phyloP scores from a whole-genome alignment of 2,113 vertebrate genomes.

The Onychorhynchus coronatus region DNA sequence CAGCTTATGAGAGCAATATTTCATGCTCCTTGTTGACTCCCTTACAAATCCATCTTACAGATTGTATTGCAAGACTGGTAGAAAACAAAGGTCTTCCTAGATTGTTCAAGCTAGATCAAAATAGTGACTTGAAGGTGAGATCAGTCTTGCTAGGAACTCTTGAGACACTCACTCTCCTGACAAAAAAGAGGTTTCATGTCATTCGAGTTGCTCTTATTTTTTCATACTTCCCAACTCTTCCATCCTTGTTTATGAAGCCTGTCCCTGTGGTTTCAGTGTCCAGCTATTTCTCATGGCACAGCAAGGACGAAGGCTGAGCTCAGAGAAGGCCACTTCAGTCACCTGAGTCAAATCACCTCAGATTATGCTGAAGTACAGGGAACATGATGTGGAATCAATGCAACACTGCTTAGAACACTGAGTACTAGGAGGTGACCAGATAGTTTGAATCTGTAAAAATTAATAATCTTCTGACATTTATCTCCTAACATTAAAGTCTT shows the following conservation, averaged over 20 bases:
- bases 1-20: neutral
- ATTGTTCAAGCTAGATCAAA: neutral
- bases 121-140: neutral
- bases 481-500: neutral
- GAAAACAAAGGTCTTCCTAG: neutral
- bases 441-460: neutral
- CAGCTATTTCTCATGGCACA: slow-evolving; percentile 14
- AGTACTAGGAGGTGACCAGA: neutral
- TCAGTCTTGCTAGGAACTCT: neutral
- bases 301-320: neutral
- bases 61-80: neutral
- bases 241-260: neutral
- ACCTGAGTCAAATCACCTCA: slow-evolving; percentile 38
- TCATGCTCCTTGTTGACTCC: neutral
- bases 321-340: neutral
- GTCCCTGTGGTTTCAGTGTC: neutral
- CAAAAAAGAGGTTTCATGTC: neutral
- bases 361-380: neutral
- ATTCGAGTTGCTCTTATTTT: neutral
- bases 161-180: neutral
- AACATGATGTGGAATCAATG: neutral
- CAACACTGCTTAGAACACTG: neutral
- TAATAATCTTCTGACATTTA: neutral
- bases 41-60: neutral
- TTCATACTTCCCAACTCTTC: neutral